Percentiles rank a stretch among this genome's conserved stretches.
Evolutionary conservation across 2,888 invertebrate genomes (phyloP).

Genomic region (Hirtodrosophila trivittata): DNA sequence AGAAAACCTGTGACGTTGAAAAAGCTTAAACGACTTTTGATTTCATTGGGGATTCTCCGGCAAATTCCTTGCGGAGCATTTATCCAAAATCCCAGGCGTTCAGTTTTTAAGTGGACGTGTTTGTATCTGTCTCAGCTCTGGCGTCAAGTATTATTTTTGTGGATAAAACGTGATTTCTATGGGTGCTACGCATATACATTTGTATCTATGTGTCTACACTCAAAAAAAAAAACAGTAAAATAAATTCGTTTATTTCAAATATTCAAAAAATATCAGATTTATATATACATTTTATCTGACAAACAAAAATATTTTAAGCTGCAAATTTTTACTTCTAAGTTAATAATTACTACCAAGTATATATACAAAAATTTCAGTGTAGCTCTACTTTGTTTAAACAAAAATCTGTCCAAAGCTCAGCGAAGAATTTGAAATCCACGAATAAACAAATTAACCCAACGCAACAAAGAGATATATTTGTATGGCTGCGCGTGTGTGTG

Average conservation of each 20-base stretch:
- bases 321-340: background rate
- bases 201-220: slow-evolving; percentile 49
- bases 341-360: too few species aligned
- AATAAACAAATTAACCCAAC: slow-evolving; percentile 65
- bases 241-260: background rate
- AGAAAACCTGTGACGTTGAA: background rate
- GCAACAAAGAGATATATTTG: slow-evolving; percentile 42
- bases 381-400: slow-evolving; percentile 56
- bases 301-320: background rate
- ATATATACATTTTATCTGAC: too few species aligned
- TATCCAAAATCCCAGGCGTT: slow-evolving; percentile 74
- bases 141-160: slow-evolving; percentile 31
- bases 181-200: slow-evolving; percentile 3
- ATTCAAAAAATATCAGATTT: background rate
- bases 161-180: slow-evolving; percentile 62
- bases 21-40: slow-evolving; percentile 36
- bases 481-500: background rate
- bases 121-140: slow-evolving; percentile 41
- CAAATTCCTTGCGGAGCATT: slow-evolving; percentile 55
- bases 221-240: slow-evolving; percentile 36
- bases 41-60: slow-evolving; percentile 48
- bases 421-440: slow-evolving; percentile 51
- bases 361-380: too few species aligned
- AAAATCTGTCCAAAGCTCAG: slow-evolving; percentile 57
- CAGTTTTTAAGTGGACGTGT: slow-evolving; percentile 58